Evolutionary conservation across 2,797 vertebrate genomes (phyloP).

Genomic region (Phoeniculus purpureus): DNA sequence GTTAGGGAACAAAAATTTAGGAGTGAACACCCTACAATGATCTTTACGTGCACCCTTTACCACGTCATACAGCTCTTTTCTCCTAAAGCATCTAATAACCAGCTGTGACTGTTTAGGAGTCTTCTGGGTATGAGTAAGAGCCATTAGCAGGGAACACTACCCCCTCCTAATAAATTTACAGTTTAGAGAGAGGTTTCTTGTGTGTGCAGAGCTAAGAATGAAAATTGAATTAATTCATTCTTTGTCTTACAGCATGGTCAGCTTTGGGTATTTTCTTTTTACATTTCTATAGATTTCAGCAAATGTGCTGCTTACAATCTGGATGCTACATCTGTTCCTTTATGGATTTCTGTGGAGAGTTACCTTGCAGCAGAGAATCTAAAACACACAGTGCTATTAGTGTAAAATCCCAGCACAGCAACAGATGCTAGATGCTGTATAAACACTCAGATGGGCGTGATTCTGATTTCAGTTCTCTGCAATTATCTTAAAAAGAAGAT

Average conservation of each 20-base stretch:
- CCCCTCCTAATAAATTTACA: not conserved
- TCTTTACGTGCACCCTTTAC: slow-evolving; percentile 1
- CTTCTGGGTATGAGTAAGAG: not conserved
- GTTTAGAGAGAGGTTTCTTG: not conserved
- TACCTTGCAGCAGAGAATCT: not conserved
- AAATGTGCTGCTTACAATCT: not conserved
- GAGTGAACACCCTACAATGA: not conserved
- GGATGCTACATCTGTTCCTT: not conserved
- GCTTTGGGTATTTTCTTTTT: not conserved
- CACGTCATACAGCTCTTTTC: not conserved
- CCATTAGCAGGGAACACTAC: not conserved
- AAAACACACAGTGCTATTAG: not conserved
- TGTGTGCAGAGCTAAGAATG: not conserved
- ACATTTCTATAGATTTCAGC: not conserved
- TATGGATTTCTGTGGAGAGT: not conserved
- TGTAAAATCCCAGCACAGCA: not conserved
- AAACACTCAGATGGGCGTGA: not conserved
- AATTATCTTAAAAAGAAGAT: not conserved
- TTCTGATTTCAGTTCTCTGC: not conserved
- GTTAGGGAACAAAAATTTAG: not conserved
- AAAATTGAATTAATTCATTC: not conserved
- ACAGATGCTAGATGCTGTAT: not conserved
- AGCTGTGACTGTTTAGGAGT: not conserved
- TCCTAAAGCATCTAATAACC: not conserved
- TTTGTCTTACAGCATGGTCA: not conserved